phyloP scores from a whole-genome alignment of 2,888 invertebrate species.

The Seladonia tumulorum region DNA sequence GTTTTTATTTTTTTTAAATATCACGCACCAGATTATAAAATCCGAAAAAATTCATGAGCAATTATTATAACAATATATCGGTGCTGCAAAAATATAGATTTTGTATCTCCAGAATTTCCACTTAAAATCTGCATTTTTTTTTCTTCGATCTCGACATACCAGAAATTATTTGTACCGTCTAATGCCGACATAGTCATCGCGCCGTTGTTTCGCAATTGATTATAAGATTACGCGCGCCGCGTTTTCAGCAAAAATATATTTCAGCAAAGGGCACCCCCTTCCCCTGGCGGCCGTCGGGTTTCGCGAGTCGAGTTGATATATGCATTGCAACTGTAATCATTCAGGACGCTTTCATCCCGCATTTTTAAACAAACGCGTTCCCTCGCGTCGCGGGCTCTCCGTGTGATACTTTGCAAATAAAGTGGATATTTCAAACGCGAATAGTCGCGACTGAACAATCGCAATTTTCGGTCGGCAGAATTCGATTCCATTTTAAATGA shows the following conservation, averaged over 20 bases:
- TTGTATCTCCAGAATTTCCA: no score
- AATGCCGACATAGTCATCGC: background rate
- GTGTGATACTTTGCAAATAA: slow-evolving; percentile 48
- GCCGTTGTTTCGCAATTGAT: background rate
- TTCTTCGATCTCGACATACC: no score
- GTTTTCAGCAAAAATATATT: background rate
- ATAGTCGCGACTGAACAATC: slow-evolving; percentile 28
- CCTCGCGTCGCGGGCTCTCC: background rate
- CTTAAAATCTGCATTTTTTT: no score
- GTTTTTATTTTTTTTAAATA: no score
- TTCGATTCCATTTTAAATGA: slow-evolving; percentile 57
- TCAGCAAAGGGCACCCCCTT: background rate
- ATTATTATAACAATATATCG: no score
- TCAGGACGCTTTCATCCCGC: slow-evolving; percentile 23
- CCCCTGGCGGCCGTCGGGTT: background rate
- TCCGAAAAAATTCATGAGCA: no score
- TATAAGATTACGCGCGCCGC: background rate
- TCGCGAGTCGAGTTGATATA: slow-evolving; percentile 38
- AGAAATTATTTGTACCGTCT: no score
- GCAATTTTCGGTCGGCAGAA: slow-evolving; percentile 41
- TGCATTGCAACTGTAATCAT: slow-evolving; percentile 40
- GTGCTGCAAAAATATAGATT: no score
- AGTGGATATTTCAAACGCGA: slow-evolving; percentile 45
- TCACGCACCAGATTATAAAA: no score
- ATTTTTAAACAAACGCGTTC: slow-evolving; percentile 42